A percentile compares a stretch with the other conserved stretches of the same genome.
Evolutionary conservation across 2,113 vertebrate genomes (phyloP).

Genomic region (Calyptomena viridis): DNA sequence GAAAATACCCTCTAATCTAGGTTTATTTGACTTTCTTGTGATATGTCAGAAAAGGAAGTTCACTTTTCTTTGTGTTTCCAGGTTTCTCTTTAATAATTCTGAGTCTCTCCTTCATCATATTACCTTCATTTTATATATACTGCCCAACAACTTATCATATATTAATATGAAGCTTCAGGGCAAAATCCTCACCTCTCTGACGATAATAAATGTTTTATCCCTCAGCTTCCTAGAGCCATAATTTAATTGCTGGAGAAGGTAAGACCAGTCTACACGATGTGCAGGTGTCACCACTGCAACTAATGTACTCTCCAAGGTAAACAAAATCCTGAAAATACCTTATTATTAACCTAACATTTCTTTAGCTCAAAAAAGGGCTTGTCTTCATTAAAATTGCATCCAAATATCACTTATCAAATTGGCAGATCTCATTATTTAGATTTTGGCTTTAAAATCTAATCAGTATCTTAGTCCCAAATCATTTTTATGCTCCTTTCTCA

Average conservation of each 20-base stretch:
- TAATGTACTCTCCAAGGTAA: neutral
- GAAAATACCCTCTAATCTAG: neutral
- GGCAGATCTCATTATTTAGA: conserved; percentile 40
- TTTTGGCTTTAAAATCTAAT: conserved; percentile 34
- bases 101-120: neutral
- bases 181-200: neutral
- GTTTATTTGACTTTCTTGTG: neutral
- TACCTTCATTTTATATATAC: neutral
- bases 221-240: neutral
- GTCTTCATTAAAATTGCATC: conserved; percentile 12
- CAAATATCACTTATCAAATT: conserved; percentile 21
- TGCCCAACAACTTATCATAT: neutral
- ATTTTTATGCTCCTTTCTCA: conserved; percentile 25
- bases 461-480: neutral
- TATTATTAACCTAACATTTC: neutral
- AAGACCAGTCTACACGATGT: neutral
- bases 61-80: neutral
- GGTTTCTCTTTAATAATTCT: neutral
- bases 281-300: neutral
- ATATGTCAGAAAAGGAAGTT: neutral
- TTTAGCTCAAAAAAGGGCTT: conserved; percentile 2
- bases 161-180: neutral
- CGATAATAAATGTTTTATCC: neutral
- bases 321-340: conserved; percentile 19
- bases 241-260: neutral